Conservation (phyloP, 1,140 invertebrate genomes). For the Carcinoscorpius rotundicauda region DNA sequence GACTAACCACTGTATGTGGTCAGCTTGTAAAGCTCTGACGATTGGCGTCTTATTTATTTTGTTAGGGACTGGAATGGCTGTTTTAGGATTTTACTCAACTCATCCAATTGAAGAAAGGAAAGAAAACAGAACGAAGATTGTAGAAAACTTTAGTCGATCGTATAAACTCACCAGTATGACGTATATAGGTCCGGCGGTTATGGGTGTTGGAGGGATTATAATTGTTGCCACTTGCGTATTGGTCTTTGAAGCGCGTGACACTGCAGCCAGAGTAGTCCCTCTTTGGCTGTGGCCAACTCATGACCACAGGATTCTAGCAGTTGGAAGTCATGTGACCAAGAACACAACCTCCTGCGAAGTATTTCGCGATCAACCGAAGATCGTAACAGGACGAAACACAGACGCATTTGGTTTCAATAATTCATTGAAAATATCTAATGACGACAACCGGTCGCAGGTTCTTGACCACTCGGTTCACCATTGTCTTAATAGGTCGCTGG, state of each 20-base stretch:
- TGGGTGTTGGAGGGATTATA: slow-evolving; percentile 85
- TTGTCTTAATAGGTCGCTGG: too few relatives aligned
- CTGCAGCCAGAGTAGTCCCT: slow-evolving; percentile 20
- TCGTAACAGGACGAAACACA: too few relatives aligned
- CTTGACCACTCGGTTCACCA: too few relatives aligned
- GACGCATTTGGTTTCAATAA: too few relatives aligned
- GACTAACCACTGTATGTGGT: slow-evolving; percentile 55
- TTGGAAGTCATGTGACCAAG: too few relatives aligned
- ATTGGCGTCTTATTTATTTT: slow-evolving; percentile 69
- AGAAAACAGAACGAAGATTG: slow-evolving; percentile 18
- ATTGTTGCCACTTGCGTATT: slow-evolving; percentile 86
- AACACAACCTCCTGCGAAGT: too few relatives aligned
- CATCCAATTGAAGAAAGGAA: slow-evolving; percentile 14
- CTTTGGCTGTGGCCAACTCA: slow-evolving; percentile 9
- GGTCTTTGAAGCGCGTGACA: slow-evolving; percentile 63
- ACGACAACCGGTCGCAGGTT: too few relatives aligned
- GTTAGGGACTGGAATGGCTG: slow-evolving; percentile 75
- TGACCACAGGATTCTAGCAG: too few relatives aligned
- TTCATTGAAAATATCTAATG: too few relatives aligned
- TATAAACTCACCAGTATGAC: slow-evolving; percentile 72
- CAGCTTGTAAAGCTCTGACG: slow-evolving; percentile 73
- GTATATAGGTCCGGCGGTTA: slow-evolving; percentile 81
- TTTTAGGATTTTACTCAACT: slow-evolving; percentile 44
- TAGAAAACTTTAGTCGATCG: slow-evolving; percentile 23
- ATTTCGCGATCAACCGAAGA: too few relatives aligned